A percentile compares a stretch with the other conserved stretches of the same genome.
Conservation (phyloP, 2,797 vertebrate species). For the Spinus pinus region DNA sequence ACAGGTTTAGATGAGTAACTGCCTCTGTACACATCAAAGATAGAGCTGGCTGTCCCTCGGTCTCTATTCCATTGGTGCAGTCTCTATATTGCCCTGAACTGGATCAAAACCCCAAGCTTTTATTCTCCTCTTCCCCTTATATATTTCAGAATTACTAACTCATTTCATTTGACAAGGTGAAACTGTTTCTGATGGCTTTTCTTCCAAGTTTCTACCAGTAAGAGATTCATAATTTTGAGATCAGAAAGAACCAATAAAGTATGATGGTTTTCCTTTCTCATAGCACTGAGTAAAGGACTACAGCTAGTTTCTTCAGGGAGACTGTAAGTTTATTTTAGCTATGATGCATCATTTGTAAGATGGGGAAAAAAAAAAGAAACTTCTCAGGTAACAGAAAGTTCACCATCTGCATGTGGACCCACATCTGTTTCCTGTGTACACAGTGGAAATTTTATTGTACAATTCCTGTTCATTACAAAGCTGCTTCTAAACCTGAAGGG, state of each 20-base stretch:
- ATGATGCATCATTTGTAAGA: not conserved
- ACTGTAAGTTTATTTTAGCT: not conserved
- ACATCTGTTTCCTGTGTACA: conserved; percentile 15
- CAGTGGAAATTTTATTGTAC: not conserved
- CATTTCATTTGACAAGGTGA: not conserved
- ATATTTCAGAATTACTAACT: not conserved
- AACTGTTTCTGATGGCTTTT: not conserved
- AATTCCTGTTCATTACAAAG: not conserved
- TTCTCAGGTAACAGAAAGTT: conserved; percentile 29
- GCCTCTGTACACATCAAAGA: not conserved
- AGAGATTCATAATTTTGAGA: not conserved
- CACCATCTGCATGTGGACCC: not conserved
- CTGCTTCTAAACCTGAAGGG: not conserved
- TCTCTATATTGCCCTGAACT: not conserved
- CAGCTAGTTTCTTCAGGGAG: not conserved
- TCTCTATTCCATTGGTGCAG: not conserved
- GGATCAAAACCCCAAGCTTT: not conserved
- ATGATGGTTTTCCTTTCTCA: not conserved
- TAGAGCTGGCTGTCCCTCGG: not conserved
- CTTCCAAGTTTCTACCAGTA: not conserved
- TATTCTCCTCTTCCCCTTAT: not conserved
- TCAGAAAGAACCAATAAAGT: not conserved
- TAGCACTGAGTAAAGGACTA: not conserved
- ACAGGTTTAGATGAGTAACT: not conserved
- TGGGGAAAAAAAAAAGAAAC: accelerated